Evolutionary conservation across 2,113 vertebrate species (phyloP).

Genomic region (Vireo altiloquus): DNA sequence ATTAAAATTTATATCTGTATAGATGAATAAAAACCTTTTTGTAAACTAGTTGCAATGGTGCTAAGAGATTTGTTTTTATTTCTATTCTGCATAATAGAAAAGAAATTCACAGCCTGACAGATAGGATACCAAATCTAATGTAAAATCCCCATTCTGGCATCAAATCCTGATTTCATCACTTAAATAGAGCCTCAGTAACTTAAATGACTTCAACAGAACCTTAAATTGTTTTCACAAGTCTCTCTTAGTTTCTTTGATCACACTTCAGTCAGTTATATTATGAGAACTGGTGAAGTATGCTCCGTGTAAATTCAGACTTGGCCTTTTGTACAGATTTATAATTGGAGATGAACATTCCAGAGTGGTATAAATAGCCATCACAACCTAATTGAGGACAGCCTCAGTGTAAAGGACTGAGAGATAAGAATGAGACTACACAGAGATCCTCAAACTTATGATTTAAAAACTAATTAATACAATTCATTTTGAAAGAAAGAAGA

Average conservation of each 20-base stretch:
- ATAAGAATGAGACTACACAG: conserved; percentile 31
- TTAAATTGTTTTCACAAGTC: not conserved
- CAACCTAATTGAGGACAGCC: conserved; percentile 30
- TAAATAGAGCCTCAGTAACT: not conserved
- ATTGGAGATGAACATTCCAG: conserved; percentile 18
- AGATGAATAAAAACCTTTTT: not conserved
- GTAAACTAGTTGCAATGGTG: not conserved
- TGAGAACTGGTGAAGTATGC: not conserved
- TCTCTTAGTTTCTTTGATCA: not conserved
- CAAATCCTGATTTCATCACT: not conserved
- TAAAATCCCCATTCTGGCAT: not conserved
- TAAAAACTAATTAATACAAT: conserved; percentile 36
- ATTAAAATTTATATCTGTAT: not conserved
- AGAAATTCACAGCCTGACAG: not conserved
- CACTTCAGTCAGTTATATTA: not conserved
- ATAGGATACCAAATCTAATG: not conserved
- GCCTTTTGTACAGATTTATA: conserved; percentile 36
- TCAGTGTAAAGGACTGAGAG: not conserved
- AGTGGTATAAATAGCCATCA: conserved; percentile 24
- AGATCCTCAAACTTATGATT: conserved; percentile 12
- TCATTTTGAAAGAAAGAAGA: conserved; percentile 4
- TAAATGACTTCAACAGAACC: not conserved
- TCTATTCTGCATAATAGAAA: not conserved
- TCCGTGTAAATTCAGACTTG: not conserved
- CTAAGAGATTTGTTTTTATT: not conserved